Evolutionary conservation across 2,797 vertebrate genomes (phyloP), one percentile per base, ranked within the genome.

Genomic region (Helostoma temminkii): DNA sequence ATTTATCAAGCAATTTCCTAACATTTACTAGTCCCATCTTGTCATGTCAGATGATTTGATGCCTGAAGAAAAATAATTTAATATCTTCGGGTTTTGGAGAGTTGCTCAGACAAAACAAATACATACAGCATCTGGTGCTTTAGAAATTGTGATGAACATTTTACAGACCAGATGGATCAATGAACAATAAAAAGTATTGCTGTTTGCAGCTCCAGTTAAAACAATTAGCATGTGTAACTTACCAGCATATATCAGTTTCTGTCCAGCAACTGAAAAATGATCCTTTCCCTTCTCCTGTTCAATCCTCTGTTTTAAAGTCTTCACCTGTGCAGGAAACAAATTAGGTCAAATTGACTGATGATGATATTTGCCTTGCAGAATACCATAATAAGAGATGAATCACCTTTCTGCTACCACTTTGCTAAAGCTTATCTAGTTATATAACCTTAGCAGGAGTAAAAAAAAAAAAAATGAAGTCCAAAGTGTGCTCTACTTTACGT

Each of bases 241-340:
- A 99, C 97, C 97, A 93, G 97, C 96, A 92, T 99, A 98, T 90
- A 98, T 99, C 92, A 99, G 90, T 85, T 98, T 99, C 88, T 96
- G 96, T 66, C 96, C 96, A 60, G 93, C 94, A 68, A 98, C 95
- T 62, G 96, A 95, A 91, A 98, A 99, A 66, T 91, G 87, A 76
- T 98, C 96, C 79, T 95, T 97, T 30, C 97, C 97, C 66, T 95
- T 97, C 89, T 98, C 96, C 80, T 94, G 92, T 90, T 98, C 97
- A 83, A 98, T 98, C 90, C 93, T 98, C 91, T 98, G 96, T 85
- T 98, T 99, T 85, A 98, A 89, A 5, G 95, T 94, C 83, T 95
- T 98, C 71, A 98, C 97, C 96, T 98, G 80, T n/a, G 57, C 63
- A 76, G 24, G 39, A 9, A 32, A 36, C 30, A 37, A n/a, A 41